A percentile compares a stretch with the other conserved stretches of the same genome.
These are phyloP conservation scores for Corvus moneduloides DNA, from an alignment of 2,113 vertebrate genomes.

Conservation along the genomic window DNA sequence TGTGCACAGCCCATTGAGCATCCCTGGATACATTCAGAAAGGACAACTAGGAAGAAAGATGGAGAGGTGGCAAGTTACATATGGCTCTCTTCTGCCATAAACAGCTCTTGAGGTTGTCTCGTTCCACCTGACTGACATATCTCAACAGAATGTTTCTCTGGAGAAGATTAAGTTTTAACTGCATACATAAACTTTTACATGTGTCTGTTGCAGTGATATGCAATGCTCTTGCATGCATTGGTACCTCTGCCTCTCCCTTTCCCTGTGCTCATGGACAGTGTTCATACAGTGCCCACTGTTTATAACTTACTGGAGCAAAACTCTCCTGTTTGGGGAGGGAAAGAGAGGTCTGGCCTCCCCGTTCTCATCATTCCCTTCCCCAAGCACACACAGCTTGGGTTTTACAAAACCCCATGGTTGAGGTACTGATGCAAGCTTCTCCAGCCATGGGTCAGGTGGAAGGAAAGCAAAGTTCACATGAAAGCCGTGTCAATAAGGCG, in stretches of 20 bases:
- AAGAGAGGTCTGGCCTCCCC: neutral
- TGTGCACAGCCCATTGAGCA: neutral
- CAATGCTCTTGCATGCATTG: neutral
- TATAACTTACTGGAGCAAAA: neutral
- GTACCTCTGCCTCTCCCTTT: neutral
- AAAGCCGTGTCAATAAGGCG: fast-evolving
- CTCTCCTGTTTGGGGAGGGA: neutral
- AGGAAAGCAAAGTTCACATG: neutral
- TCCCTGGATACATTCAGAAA: neutral
- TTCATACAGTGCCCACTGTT: neutral
- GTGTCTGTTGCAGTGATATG: neutral
- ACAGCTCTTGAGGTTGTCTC: neutral
- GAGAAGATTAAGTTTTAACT: neutral
- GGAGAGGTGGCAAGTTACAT: neutral
- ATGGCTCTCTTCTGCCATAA: neutral
- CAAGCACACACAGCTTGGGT: fast-evolving
- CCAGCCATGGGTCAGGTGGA: neutral
- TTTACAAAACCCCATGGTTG: neutral
- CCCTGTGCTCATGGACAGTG: neutral
- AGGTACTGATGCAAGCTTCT: neutral
- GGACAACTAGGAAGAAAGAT: neutral
- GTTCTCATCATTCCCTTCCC: neutral
- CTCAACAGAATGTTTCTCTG: neutral
- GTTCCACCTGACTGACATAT: neutral
- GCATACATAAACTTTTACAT: neutral